phyloP scores from a whole-genome alignment of 2,113 vertebrate species.

The Cyprinus carpio region DNA sequence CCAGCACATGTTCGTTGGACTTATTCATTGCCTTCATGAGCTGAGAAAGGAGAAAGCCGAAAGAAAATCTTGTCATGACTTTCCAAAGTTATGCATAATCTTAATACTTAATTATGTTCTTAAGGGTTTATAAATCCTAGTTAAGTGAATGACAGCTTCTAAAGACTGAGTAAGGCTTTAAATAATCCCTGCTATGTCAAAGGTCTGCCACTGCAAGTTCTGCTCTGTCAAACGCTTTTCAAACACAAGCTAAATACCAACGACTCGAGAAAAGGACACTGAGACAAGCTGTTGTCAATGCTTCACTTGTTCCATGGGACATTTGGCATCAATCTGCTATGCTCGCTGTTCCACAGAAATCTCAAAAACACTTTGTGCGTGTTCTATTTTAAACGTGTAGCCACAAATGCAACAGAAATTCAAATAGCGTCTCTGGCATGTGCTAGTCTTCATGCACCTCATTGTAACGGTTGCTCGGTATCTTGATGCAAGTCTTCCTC shows the following conservation, averaged over 20 bases:
- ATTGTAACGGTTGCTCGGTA: constrained; percentile 97
- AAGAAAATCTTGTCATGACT: constrained; percentile 2
- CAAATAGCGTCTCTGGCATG: background rate
- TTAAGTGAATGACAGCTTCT: background rate
- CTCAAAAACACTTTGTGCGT: background rate
- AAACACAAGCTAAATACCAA: constrained; percentile 7
- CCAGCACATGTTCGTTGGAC: constrained; percentile 96
- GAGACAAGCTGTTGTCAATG: constrained; percentile 60
- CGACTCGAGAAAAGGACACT: constrained; percentile 53
- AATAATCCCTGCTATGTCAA: background rate
- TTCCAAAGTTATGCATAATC: constrained; percentile 46
- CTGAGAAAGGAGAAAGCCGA: constrained; percentile 72
- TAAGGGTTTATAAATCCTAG: background rate
- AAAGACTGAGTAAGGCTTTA: background rate
- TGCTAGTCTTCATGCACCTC: constrained; percentile 77
- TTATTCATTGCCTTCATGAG: constrained; percentile 99
- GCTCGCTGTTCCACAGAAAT: background rate
- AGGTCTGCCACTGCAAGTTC: background rate
- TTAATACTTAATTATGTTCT: background rate
- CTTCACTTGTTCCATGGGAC: constrained; percentile 39
- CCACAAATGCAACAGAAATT: background rate
- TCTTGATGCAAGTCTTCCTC: constrained; percentile 95
- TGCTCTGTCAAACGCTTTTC: background rate
- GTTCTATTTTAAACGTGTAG: background rate
- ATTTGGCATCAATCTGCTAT: constrained; percentile 9